These are phyloP conservation scores for Diplodus puntazzo DNA, from an alignment of 2,797 vertebrate genomes.

Conservation along the genomic window DNA sequence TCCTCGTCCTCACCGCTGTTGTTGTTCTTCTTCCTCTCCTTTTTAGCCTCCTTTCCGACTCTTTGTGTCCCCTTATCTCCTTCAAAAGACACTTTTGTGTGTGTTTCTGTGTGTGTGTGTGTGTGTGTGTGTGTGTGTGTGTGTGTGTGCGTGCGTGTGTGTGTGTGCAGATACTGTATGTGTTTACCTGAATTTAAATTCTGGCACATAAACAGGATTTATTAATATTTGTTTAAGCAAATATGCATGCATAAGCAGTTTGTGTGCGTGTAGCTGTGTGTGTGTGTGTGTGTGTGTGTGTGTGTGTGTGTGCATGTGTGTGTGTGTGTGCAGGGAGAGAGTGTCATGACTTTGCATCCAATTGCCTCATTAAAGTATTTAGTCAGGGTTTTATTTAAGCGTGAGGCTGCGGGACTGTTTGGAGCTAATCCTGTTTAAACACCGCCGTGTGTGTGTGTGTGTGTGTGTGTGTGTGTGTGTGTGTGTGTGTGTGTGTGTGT, in stretches of 20 bases:
- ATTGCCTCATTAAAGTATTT: conserved; percentile 58
- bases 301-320: conserved; percentile 9
- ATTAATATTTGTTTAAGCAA: conserved; percentile 41
- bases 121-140: background rate
- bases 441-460: conserved; percentile 5
- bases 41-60: background rate
- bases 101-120: background rate
- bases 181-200: conserved; percentile 31
- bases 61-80: conserved; percentile 10
- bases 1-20: background rate
- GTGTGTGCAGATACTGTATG: conserved; percentile 11
- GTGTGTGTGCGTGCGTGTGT: background rate
- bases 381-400: conserved; percentile 45
- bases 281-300: background rate
- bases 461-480: conserved; percentile 2
- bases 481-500: conserved; percentile 5
- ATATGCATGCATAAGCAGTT: conserved; percentile 24
- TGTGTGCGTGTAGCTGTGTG: background rate
- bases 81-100: conserved; percentile 14
- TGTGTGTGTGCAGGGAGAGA: background rate
- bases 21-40: background rate
- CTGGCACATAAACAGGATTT: conserved; percentile 47
- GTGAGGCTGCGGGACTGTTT: conserved; percentile 6
- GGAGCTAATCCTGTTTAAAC: conserved; percentile 47
- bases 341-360: conserved; percentile 61